Conservation (phyloP, 2,888 invertebrate genomes). For the Ophioninae sp. region DNA sequence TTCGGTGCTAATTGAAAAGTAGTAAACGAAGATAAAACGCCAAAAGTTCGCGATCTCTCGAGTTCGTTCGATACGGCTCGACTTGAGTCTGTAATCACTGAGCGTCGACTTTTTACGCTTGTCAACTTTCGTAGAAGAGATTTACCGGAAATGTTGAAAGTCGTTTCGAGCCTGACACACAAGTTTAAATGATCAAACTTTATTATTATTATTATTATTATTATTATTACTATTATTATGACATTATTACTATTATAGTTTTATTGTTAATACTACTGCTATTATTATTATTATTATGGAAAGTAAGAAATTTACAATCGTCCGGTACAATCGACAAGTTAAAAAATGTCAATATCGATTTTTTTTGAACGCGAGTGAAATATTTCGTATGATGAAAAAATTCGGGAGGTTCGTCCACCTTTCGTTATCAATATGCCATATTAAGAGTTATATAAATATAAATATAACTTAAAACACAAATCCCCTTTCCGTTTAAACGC, state of each 20-base stretch:
- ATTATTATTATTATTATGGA: conserved; percentile 29
- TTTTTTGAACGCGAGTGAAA: conserved; percentile 11
- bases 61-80: not conserved
- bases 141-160: conserved; percentile 21
- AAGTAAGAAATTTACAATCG: conserved; percentile 31
- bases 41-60: not conserved
- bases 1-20: not conserved
- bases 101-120: not conserved
- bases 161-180: conserved; percentile 53
- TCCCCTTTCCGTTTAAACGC: too few species aligned
- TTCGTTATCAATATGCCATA: conserved; percentile 65
- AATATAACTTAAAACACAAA: conserved; percentile 15
- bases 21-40: not conserved
- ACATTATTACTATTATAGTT: not conserved
- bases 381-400: conserved; percentile 34
- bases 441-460: conserved; percentile 65
- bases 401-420: conserved; percentile 19
- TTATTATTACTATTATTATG: conserved; percentile 28
- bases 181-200: conserved; percentile 28
- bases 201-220: conserved; percentile 16
- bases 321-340: conserved; percentile 39
- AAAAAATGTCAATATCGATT: conserved; percentile 2
- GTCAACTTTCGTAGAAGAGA: not conserved
- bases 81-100: too few species aligned
- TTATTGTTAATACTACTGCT: conserved; percentile 9